Percentiles rank a stretch among this genome's conserved stretches.
phyloP scores from a whole-genome alignment of 2,113 vertebrate genomes.

The Vulpes ferrilata region DNA sequence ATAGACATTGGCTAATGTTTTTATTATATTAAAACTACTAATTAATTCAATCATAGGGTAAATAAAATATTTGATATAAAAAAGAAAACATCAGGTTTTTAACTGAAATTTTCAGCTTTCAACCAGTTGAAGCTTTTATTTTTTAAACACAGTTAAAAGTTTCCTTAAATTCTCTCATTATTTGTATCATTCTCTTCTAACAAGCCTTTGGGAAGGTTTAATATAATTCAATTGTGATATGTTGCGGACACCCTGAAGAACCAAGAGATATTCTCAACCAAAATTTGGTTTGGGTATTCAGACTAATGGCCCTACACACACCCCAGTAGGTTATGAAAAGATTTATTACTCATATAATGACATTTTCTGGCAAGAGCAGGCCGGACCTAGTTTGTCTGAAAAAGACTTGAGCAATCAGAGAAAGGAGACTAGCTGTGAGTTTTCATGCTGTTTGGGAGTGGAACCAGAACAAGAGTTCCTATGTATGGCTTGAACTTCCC shows the following conservation, averaged over 20 bases:
- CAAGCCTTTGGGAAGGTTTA: slow-evolving; percentile 52
- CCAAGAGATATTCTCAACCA: not conserved
- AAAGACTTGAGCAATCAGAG: slow-evolving; percentile 36
- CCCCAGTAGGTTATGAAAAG: not conserved
- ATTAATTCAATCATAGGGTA: not conserved
- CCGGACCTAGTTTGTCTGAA: not conserved
- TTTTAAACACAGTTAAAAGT: not conserved
- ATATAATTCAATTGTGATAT: slow-evolving; percentile 9
- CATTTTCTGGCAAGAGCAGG: not conserved
- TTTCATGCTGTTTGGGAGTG: not conserved
- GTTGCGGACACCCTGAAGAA: not conserved
- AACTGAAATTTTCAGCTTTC: slow-evolving; percentile 48
- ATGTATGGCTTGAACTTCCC: not conserved
- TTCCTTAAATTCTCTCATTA: slow-evolving; percentile 46
- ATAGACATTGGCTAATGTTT: not conserved
- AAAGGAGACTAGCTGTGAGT: not conserved
- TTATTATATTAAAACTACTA: slow-evolving; percentile 35
- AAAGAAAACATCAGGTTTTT: slow-evolving; percentile 21
- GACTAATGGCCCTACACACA: not conserved
- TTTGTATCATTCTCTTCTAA: not conserved
- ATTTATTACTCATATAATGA: slow-evolving; percentile 11
- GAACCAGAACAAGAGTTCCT: not conserved
- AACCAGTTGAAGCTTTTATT: not conserved
- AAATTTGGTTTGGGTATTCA: slow-evolving; percentile 22
- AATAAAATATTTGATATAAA: slow-evolving; percentile 30